phyloP scores from a whole-genome alignment of 2,888 invertebrate genomes.

The Cantharis flavilabris region DNA sequence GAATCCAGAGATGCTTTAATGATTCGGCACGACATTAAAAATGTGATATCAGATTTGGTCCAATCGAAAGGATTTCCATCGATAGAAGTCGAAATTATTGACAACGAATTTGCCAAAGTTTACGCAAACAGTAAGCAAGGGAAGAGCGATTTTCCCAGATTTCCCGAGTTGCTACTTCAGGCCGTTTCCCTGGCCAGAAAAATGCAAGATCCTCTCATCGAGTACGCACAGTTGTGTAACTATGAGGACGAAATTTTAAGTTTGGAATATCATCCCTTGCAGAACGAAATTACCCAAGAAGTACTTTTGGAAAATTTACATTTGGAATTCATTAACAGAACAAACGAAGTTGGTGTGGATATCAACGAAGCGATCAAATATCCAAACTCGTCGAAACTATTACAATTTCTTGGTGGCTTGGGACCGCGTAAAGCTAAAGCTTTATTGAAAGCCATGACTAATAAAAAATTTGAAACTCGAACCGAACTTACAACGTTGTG shows the following conservation, averaged over 20 bases:
- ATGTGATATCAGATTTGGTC: slow-evolving; percentile 72
- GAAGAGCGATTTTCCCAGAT: slow-evolving; percentile 85
- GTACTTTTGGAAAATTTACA: slow-evolving; percentile 83
- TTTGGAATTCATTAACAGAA: slow-evolving; percentile 90
- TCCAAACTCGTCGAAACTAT: slow-evolving; percentile 82
- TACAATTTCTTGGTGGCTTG: slow-evolving; percentile 96
- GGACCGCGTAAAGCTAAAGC: slow-evolving; percentile 94
- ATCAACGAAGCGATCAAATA: slow-evolving; percentile 91
- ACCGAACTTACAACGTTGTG: slow-evolving; percentile 94
- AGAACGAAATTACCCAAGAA: slow-evolving; percentile 82
- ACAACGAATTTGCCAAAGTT: slow-evolving; percentile 86
- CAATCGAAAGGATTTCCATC: slow-evolving; percentile 86
- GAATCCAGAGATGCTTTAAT: slow-evolving; percentile 90
- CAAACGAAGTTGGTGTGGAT: slow-evolving; percentile 98
- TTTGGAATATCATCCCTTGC: slow-evolving; percentile 81
- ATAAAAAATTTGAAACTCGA: slow-evolving; percentile 89
- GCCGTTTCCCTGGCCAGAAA: slow-evolving; percentile 91
- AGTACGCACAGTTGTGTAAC: slow-evolving; percentile 94
- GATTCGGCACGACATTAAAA: slow-evolving; percentile 78
- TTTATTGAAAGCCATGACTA: slow-evolving; percentile 81
- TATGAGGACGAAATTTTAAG: slow-evolving; percentile 96
- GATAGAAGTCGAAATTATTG: slow-evolving; percentile 88
- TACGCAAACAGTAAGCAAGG: slow-evolving; percentile 91
- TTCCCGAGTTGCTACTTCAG: slow-evolving; percentile 87
- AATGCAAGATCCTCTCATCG: slow-evolving; percentile 93